These are phyloP conservation scores for Andinoacara biseriatus DNA, from an alignment of 2,113 vertebrate species.

Conservation along the genomic window DNA sequence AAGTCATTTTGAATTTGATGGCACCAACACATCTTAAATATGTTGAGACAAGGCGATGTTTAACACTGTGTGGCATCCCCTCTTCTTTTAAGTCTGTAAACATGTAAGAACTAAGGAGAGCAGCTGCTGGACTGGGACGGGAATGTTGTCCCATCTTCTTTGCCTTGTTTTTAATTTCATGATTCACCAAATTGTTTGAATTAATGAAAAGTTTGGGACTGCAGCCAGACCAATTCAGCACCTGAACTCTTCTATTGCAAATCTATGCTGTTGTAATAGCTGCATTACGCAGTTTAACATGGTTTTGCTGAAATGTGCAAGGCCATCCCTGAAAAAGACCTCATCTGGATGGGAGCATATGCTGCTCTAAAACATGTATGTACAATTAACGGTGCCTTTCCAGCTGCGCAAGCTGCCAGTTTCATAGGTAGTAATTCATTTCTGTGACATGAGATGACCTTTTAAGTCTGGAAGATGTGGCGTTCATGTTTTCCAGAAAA, in stretches of 20 bases:
- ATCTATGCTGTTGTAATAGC: neutral
- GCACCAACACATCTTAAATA: neutral
- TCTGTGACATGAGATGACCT: too few relatives aligned
- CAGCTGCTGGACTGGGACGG: neutral
- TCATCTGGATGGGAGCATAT: neutral
- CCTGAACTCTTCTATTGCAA: neutral
- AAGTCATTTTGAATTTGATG: neutral
- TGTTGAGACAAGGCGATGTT: neutral
- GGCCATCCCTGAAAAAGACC: neutral
- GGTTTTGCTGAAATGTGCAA: neutral
- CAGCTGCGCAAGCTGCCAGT: too few relatives aligned
- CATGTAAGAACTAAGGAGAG: neutral
- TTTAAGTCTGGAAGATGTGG: too few relatives aligned
- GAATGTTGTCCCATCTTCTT: neutral
- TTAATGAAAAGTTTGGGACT: neutral
- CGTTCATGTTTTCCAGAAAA: too few relatives aligned
- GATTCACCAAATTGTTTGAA: neutral
- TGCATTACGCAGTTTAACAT: neutral
- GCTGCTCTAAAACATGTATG: neutral
- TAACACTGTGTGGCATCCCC: neutral
- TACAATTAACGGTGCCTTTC: too few relatives aligned
- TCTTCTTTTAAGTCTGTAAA: neutral
- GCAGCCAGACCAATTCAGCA: neutral
- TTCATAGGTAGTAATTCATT: too few relatives aligned
- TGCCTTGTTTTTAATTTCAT: too few relatives aligned